Conservation (phyloP, 2,888 invertebrate genomes). For the Scaptomyza tumidula region DNA sequence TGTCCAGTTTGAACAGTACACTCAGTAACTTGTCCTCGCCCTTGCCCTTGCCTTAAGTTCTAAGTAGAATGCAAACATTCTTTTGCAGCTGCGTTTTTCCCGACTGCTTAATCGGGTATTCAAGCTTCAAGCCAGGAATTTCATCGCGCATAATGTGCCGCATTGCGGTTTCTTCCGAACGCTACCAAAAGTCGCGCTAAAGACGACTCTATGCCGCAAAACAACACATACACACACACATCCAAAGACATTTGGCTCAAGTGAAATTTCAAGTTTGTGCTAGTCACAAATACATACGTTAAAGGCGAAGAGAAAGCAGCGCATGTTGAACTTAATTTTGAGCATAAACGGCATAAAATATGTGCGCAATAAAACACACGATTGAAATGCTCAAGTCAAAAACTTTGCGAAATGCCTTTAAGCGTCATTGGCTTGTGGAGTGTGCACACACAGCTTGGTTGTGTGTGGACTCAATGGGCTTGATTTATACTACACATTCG, state of each 20-base stretch:
- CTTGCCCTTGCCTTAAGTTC: constrained; percentile 14
- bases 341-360: constrained; percentile 80
- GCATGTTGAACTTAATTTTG: constrained; percentile 70
- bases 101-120: constrained; percentile 48
- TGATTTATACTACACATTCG: constrained; percentile 71
- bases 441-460: constrained; percentile 15
- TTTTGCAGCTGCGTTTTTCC: constrained; percentile 64
- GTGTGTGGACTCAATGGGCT: constrained; percentile 45
- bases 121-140: constrained; percentile 66
- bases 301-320: constrained; percentile 25
- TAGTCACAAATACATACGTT: constrained; percentile 20
- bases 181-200: constrained; percentile 57
- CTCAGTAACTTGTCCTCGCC: constrained; percentile 7
- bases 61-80: constrained; percentile 57
- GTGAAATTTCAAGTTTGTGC: constrained; percentile 47
- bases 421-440: constrained; percentile 63
- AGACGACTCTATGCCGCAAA: constrained; percentile 59
- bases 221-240: constrained; percentile 33
- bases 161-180: constrained; percentile 79
- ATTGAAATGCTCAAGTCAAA: constrained; percentile 78
- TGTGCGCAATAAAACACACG: constrained; percentile 79
- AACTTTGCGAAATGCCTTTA: constrained; percentile 76
- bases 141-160: constrained; percentile 80
- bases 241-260: constrained; percentile 42
- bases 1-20: constrained; percentile 31